Conservation (phyloP, 2,113 vertebrate genomes). For the Rhinolophus sinicus region DNA sequence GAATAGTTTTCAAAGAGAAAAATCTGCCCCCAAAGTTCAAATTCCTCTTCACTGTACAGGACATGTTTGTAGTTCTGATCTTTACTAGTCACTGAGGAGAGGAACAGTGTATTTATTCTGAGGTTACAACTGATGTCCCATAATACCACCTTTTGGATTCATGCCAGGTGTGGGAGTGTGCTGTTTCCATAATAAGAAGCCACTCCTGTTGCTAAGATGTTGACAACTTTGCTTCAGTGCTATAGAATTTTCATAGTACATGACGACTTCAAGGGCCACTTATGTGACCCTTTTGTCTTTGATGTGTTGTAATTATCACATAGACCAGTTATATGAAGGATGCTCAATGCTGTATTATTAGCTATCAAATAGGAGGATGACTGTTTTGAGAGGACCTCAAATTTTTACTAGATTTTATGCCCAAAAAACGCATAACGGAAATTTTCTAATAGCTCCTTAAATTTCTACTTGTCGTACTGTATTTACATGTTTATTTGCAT, state of each 20-base stretch:
- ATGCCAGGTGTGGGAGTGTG: not conserved
- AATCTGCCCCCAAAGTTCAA: not conserved
- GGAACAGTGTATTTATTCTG: not conserved
- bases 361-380: not conserved
- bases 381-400: not conserved
- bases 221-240: not conserved
- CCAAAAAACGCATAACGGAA: not conserved
- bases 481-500: not conserved
- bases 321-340: not conserved
- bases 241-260: not conserved
- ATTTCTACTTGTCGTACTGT: not conserved
- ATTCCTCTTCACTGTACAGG: not conserved
- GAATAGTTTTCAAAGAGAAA: not conserved
- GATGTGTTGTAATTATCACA: not conserved
- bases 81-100: not conserved
- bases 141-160: not conserved
- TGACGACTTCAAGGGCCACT: not conserved
- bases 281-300: not conserved
- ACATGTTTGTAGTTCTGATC: not conserved
- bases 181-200: not conserved
- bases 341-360: not conserved
- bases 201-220: not conserved
- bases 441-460: not conserved
- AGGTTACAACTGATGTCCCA: not conserved
- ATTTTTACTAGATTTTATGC: not conserved